These are phyloP conservation scores for Caenorhabditis zanzibari DNA, from an alignment of 2,888 invertebrate genomes.

Conservation along the genomic window DNA sequence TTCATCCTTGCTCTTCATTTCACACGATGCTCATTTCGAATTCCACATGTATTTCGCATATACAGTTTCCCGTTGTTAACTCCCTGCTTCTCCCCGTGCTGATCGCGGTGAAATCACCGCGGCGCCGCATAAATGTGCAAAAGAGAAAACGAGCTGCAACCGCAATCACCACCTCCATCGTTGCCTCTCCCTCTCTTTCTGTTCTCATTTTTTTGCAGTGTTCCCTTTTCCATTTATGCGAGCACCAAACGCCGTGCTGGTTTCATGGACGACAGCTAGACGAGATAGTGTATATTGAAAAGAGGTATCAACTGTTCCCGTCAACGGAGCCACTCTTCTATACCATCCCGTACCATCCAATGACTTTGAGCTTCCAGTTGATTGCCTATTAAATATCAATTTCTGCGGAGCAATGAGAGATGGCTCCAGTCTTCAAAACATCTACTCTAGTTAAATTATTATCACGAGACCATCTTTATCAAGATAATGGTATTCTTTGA, in stretches of 20 bases:
- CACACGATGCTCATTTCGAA: conserved; percentile 47
- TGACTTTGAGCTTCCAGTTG: not conserved
- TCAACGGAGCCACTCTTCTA: conserved; percentile 39
- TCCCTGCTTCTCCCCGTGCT: conserved; percentile 10
- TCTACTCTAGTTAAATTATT: too few relatives aligned
- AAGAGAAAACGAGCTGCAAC: conserved; percentile 8
- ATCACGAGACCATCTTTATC: too few relatives aligned
- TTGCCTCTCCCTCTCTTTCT: not conserved
- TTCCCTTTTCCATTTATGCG: conserved; percentile 36
- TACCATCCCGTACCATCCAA: conserved; percentile 4
- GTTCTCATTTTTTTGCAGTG: conserved; percentile 21
- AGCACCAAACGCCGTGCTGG: conserved; percentile 24
- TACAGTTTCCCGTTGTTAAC: not conserved
- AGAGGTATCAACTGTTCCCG: conserved; percentile 4
- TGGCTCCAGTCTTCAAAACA: too few relatives aligned
- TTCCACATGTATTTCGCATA: conserved; percentile 1
- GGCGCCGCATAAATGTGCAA: conserved; percentile 50
- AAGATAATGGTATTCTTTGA: too few relatives aligned
- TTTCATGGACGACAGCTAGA: conserved; percentile 1
- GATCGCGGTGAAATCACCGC: conserved; percentile 23
- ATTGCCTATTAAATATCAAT: not conserved
- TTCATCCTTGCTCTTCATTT: conserved; percentile 13
- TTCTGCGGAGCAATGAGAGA: too few relatives aligned
- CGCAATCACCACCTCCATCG: conserved; percentile 13
- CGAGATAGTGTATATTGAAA: conserved; percentile 22